These are phyloP conservation scores for Crossoptilon crossoptilon DNA, from an alignment of 2,797 vertebrate genomes.

Conservation along the genomic window DNA sequence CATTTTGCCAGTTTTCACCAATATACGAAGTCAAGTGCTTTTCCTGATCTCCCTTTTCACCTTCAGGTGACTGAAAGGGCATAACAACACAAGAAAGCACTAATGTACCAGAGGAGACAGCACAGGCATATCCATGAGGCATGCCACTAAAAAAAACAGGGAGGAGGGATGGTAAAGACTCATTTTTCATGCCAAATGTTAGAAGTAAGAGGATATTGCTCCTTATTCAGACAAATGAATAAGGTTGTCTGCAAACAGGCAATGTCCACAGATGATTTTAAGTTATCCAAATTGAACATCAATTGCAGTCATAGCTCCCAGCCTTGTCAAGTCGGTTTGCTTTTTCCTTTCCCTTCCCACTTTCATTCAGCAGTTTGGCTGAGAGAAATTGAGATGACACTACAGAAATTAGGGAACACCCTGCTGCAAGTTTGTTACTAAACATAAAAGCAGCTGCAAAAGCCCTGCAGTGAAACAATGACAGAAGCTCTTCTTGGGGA, in stretches of 20 bases:
- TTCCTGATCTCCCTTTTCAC: constrained; percentile 21
- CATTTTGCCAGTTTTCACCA: constrained; percentile 23
- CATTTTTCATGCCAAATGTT: neutral
- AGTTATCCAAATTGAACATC: neutral
- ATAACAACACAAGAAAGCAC: constrained; percentile 11
- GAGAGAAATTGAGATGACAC: neutral
- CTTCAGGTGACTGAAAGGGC: neutral
- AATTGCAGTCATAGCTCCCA: neutral
- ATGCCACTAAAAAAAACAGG: constrained; percentile 5
- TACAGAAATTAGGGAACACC: constrained; percentile 40
- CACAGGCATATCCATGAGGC: neutral
- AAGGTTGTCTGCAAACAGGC: constrained; percentile 25
- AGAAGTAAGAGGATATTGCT: neutral
- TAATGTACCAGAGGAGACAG: constrained; percentile 55
- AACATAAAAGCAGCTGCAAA: constrained; percentile 61
- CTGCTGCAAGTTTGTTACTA: constrained; percentile 42
- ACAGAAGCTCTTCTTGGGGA: constrained; percentile 93
- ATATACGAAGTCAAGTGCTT: neutral
- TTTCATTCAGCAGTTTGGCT: neutral
- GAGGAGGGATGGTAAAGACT: constrained; percentile 59
- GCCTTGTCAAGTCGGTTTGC: neutral
- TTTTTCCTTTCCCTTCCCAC: neutral
- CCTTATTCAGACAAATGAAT: constrained; percentile 45
- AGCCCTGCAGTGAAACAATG: constrained; percentile 89
- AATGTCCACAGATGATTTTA: neutral